Conservation (phyloP, 1,140 invertebrate genomes). For the Yoshiicerus persimilis region DNA sequence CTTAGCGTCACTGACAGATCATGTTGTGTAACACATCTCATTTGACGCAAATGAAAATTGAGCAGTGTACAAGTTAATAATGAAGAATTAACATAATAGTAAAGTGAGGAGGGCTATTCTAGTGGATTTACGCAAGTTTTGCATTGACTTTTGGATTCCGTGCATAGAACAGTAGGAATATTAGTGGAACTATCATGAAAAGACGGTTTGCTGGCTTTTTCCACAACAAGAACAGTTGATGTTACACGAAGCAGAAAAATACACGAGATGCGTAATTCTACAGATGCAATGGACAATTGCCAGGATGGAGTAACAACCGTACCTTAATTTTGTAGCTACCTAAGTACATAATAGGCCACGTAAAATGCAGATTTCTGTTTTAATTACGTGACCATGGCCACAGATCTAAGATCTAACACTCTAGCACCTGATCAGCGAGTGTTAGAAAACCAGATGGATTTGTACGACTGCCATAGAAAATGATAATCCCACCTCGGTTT, state of each 20-base stretch:
- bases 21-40: neutral
- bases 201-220: neutral
- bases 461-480: neutral
- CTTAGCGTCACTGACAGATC: neutral
- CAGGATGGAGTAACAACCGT: neutral
- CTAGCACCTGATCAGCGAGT: neutral
- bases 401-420: neutral
- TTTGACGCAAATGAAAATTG: neutral
- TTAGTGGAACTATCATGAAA: neutral
- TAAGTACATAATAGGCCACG: neutral
- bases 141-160: neutral
- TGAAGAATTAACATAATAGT: neutral
- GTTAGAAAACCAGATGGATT: neutral
- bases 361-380: neutral
- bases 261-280: neutral
- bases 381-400: neutral
- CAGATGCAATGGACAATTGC: neutral
- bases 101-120: neutral
- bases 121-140: neutral
- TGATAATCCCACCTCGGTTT: neutral
- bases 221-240: neutral
- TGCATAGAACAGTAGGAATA: neutral
- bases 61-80: neutral
- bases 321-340: neutral
- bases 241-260: neutral